Evolutionary conservation across 2,797 vertebrate genomes (phyloP), one percentile per base, ranked within the genome.

Genomic region (Eidolon dupreanum): DNA sequence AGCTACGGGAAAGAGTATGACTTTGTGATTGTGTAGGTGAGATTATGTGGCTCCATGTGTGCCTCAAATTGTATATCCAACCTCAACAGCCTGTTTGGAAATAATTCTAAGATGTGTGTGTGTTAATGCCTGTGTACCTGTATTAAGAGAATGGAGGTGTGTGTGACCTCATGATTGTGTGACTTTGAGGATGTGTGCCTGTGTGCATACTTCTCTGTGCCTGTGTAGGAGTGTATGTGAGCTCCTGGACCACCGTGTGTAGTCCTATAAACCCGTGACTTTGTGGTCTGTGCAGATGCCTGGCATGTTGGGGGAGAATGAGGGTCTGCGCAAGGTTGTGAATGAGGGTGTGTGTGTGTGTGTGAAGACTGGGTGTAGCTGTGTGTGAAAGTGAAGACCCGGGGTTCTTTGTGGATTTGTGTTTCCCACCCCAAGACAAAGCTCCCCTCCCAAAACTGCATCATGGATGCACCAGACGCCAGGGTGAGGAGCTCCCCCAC

Each of bases 401-500:
- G 3, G 24, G 22, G 74, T 19, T 95, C 91, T 93, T 94, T 93
- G 93, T 84, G 88, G 66, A 31, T 73, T 16, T 6, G 3, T 53
- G 68, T 46, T 70, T 38, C 43, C 59, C 61, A 28, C 79, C 88
- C 33, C 19, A 73, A 91, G 70, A 96, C 96, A 97, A 96, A 97
- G 96, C 86, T 93, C 10, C 8, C 33, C 46, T 59, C 66, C 26
- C 55, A 63, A n/a, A 22, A 24, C 46, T 8, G n/a, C 36, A 1
- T 31, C 65, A 8, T 49, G 43, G 71, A n/a, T 5, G 55, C 91
- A 7, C 22, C 95, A 74, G 96, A 87, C 73, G 79, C 77, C 49
- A 0, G 63, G 89, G 65, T 10, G 0, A 31, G 36, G 43, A 5
- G 53, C 53, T 2, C 53, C 53, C 53, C 53, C n/a, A 36, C 53